A percentile compares a stretch with the other conserved stretches of the same genome.
These are phyloP conservation scores for Palythoa caribaeorum DNA, from an alignment of 92 coral and sea anemone species.

Conservation along the genomic window DNA sequence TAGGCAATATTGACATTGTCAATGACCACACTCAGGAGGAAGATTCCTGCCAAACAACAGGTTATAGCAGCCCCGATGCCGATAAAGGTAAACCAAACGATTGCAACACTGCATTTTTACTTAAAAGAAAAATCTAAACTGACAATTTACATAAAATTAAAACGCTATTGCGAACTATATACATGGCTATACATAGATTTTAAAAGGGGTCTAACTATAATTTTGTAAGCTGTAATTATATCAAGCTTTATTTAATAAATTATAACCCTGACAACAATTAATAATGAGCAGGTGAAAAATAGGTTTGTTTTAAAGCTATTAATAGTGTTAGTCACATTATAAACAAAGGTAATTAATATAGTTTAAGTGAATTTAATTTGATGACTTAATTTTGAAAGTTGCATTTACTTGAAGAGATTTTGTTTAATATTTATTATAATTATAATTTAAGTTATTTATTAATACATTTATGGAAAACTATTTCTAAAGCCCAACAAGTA, in stretches of 20 bases:
- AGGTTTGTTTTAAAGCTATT: no score
- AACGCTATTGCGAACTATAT: no score
- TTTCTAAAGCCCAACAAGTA: not conserved
- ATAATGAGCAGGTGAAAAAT: no score
- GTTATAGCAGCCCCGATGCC: not conserved
- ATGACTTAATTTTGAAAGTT: not conserved
- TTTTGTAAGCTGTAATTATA: no score
- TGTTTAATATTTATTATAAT: not conserved
- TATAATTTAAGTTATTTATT: no score
- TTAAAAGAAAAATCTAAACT: not conserved
- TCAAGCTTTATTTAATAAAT: no score
- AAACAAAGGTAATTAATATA: not conserved
- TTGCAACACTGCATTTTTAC: conserved; percentile 1
- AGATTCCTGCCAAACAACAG: conserved; percentile 1
- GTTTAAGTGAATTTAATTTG: not conserved
- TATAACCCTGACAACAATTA: no score
- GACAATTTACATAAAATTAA: not conserved
- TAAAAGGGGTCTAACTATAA: no score
- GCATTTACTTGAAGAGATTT: not conserved
- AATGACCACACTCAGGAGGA: conserved; percentile 5
- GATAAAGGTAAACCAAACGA: not conserved
- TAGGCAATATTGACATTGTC: conserved; percentile 2
- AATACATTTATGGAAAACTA: no score
- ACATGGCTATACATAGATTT: no score
- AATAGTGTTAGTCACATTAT: not conserved